Evolutionary conservation across 1,140 invertebrate species (phyloP).

Genomic region (Cherax quadricarinatus): DNA sequence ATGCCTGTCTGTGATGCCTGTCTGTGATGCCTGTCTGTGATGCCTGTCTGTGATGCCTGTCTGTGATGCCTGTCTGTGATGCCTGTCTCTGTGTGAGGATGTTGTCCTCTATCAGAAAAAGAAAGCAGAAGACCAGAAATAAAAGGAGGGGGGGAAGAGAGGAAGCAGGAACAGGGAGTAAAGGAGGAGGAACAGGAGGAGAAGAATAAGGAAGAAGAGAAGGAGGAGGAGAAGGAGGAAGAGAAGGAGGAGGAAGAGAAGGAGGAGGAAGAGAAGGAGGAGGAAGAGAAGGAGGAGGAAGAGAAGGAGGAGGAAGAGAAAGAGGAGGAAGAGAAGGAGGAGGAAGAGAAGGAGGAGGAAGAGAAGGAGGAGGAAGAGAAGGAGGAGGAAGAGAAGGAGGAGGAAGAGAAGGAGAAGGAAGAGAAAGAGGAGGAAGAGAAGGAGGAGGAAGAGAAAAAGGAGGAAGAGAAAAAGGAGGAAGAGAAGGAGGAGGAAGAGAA

Average conservation of each 20-base stretch:
- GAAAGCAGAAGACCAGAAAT: neutral
- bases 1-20: too few relatives aligned
- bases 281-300: neutral
- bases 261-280: too few relatives aligned
- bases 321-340: neutral
- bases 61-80: too few relatives aligned
- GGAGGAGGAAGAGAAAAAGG: neutral
- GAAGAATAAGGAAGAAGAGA: too few relatives aligned
- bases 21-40: too few relatives aligned
- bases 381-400: neutral
- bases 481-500: slow-evolving; percentile 19
- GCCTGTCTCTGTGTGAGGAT: too few relatives aligned
- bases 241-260: neutral
- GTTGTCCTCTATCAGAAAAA: too few relatives aligned
- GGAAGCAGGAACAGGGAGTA: too few relatives aligned
- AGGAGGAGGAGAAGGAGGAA: neutral
- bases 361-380: neutral
- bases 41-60: too few relatives aligned
- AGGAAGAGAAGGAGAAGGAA: neutral
- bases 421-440: neutral
- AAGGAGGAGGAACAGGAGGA: too few relatives aligned
- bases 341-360: neutral
- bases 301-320: neutral
- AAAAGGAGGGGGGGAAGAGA: too few relatives aligned
- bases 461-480: neutral